Evolutionary conservation across 2,113 vertebrate species (phyloP).

Genomic region (Aptenodytes forsteri): DNA sequence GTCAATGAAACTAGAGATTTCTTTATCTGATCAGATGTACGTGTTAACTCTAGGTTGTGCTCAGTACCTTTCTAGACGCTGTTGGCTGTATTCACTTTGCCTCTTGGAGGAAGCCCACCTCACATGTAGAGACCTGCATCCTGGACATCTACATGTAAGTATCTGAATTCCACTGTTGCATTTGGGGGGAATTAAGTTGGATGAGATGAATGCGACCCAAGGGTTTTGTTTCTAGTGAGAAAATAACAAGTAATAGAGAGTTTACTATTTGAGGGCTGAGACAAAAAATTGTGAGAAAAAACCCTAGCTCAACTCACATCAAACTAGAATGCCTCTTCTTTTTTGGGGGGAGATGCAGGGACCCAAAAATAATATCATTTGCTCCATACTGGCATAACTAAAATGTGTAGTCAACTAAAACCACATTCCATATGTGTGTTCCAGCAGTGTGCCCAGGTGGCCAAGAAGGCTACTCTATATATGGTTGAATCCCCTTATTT

Average conservation of each 20-base stretch:
- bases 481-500: neutral
- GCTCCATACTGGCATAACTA: neutral
- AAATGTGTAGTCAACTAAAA: neutral
- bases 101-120: neutral
- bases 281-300: neutral
- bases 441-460: no score
- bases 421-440: neutral
- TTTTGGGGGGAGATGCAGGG: neutral
- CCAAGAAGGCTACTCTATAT: neutral
- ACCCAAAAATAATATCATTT: neutral
- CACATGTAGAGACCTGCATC: fast-evolving
- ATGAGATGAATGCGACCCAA: neutral
- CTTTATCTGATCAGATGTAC: neutral
- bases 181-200: neutral
- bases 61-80: neutral
- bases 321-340: neutral
- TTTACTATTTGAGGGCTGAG: neutral
- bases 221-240: neutral
- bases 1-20: neutral
- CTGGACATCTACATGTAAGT: neutral
- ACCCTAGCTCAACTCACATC: neutral
- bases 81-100: neutral
- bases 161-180: neutral
- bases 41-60: neutral
- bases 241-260: neutral